phyloP scores from a whole-genome alignment of 2,797 vertebrate species.

The Pelodytes ibericus region DNA sequence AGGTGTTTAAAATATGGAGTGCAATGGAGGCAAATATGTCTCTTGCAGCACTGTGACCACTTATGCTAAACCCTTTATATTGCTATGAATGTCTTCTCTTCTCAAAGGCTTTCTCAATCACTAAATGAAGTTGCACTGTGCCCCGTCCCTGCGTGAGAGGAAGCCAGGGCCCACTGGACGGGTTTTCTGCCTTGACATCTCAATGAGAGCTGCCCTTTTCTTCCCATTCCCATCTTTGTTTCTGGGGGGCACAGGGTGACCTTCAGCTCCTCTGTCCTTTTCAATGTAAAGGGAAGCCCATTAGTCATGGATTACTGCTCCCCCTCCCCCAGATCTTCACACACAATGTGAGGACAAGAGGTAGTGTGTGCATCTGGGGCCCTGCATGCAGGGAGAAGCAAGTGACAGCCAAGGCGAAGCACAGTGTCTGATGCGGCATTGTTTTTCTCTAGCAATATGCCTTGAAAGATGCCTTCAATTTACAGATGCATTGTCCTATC shows the following conservation, averaged over 20 bases:
- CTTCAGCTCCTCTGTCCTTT: constrained; percentile 59
- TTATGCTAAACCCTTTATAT: constrained; percentile 43
- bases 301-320: constrained; percentile 61
- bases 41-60: constrained; percentile 35
- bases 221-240: constrained; percentile 61
- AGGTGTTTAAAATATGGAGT: constrained; percentile 29
- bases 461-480: constrained; percentile 29
- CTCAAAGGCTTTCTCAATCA: constrained; percentile 55
- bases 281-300: constrained; percentile 61
- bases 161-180: constrained; percentile 64
- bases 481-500: constrained; percentile 46
- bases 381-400: constrained; percentile 45
- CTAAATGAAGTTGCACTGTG: constrained; percentile 63
- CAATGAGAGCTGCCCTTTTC: constrained; percentile 76
- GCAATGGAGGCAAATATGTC: constrained; percentile 37
- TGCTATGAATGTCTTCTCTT: constrained; percentile 52
- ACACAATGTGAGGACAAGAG: constrained; percentile 56
- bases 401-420: constrained; percentile 51
- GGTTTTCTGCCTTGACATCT: constrained; percentile 81
- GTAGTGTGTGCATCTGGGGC: constrained; percentile 55
- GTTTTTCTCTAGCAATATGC: constrained; percentile 26
- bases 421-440: constrained; percentile 35
- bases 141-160: constrained; percentile 61
- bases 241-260: constrained; percentile 60
- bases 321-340: constrained; percentile 54